These are phyloP conservation scores for Pogonomyrmex californicus DNA, from an alignment of 1,140 invertebrate genomes.

Conservation along the genomic window DNA sequence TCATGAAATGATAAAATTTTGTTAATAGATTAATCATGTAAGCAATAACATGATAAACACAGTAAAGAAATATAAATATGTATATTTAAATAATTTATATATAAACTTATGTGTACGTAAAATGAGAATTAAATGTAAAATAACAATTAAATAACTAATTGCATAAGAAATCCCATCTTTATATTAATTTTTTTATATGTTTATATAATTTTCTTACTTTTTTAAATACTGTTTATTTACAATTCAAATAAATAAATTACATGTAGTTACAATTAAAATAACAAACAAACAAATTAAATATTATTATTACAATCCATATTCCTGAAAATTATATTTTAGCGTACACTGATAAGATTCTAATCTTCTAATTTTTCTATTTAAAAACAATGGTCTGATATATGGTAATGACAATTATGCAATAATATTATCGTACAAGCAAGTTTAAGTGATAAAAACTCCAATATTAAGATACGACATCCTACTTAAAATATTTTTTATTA, in stretches of 20 bases:
- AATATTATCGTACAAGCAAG: neutral
- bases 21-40: too few species aligned
- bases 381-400: neutral
- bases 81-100: too few species aligned
- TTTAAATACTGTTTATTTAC: neutral
- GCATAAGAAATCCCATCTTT: neutral
- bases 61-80: neutral
- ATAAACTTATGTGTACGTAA: too few species aligned
- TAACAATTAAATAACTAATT: neutral
- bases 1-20: neutral
- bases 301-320: neutral
- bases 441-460: conserved; percentile 14
- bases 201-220: neutral
- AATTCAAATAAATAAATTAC: neutral
- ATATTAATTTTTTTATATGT: neutral
- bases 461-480: conserved; percentile 7
- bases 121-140: too few species aligned
- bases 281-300: neutral
- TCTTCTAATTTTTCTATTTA: conserved; percentile 9
- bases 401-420: conserved; percentile 16
- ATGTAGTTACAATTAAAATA: neutral
- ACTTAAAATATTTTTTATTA: neutral
- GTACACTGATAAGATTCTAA: neutral
- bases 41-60: neutral
- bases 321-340: neutral